Evolutionary conservation across 2,888 invertebrate species (phyloP).

Genomic region (Minunthozetes semirufus): DNA sequence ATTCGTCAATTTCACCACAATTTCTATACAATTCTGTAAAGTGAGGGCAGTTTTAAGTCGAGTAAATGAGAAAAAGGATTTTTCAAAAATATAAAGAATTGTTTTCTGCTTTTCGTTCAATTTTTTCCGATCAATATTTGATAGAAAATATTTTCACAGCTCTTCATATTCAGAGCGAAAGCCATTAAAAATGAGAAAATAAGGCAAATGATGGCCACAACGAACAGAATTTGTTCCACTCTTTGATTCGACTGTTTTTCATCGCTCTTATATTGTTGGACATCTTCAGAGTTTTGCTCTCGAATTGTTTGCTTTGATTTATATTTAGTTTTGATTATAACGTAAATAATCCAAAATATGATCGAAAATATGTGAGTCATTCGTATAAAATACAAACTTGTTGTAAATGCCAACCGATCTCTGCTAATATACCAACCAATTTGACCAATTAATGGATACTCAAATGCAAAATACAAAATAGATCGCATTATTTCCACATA

Average conservation of each 20-base stretch:
- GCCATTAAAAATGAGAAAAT: background rate
- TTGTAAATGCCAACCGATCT: background rate
- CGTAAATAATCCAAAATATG: slow-evolving; percentile 2
- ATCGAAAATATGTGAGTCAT: background rate
- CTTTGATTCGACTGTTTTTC: background rate
- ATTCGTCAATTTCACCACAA: too few species aligned
- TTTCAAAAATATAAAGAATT: too few species aligned
- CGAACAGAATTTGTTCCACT: background rate
- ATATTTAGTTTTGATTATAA: background rate
- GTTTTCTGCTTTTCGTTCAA: too few species aligned
- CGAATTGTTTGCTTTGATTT: background rate
- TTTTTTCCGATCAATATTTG: background rate
- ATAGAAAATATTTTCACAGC: background rate
- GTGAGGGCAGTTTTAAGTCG: too few species aligned
- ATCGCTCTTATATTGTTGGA: background rate
- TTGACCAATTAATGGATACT: background rate
- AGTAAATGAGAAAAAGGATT: too few species aligned
- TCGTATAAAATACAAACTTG: background rate
- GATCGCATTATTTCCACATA: background rate
- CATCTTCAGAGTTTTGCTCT: background rate
- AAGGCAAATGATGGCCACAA: background rate
- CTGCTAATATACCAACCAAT: background rate
- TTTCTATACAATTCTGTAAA: too few species aligned
- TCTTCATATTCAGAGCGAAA: background rate
- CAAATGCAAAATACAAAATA: background rate